phyloP scores from a whole-genome alignment of 2,888 invertebrate genomes.

The Macrophya alboannulata region DNA sequence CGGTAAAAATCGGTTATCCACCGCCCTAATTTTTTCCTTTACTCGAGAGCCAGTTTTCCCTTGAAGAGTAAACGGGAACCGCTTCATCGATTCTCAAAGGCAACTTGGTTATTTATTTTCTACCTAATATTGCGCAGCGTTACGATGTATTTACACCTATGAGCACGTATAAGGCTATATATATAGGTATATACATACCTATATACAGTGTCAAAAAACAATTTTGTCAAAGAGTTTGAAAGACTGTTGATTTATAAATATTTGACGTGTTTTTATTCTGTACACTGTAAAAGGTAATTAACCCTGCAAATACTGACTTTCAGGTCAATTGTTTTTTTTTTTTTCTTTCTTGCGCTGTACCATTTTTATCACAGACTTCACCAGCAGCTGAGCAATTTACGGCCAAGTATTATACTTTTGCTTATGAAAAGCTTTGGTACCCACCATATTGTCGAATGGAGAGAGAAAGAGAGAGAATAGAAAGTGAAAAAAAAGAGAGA shows the following conservation, averaged over 20 bases:
- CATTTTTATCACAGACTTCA: neutral
- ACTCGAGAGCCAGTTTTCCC: conserved; percentile 18
- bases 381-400: neutral
- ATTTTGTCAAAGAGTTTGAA: conserved; percentile 39
- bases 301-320: neutral
- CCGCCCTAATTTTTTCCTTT: conserved; percentile 21
- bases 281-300: neutral
- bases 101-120: conserved; percentile 16
- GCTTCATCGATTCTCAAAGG: conserved; percentile 45
- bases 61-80: neutral
- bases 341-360: too few species aligned
- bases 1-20: conserved; percentile 22
- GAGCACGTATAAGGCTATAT: conserved; percentile 6
- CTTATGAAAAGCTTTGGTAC: neutral
- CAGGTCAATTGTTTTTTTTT: neutral
- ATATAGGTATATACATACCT: neutral
- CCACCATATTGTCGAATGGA: neutral
- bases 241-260: conserved; percentile 40
- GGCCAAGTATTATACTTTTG: neutral
- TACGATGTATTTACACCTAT: conserved; percentile 33
- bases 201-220: conserved; percentile 22
- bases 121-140: neutral
- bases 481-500: conserved; percentile 1
- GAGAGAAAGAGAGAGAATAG: neutral
- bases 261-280: neutral